phyloP scores from a whole-genome alignment of 2,888 invertebrate genomes.

The Caenorhabditis sinica region DNA sequence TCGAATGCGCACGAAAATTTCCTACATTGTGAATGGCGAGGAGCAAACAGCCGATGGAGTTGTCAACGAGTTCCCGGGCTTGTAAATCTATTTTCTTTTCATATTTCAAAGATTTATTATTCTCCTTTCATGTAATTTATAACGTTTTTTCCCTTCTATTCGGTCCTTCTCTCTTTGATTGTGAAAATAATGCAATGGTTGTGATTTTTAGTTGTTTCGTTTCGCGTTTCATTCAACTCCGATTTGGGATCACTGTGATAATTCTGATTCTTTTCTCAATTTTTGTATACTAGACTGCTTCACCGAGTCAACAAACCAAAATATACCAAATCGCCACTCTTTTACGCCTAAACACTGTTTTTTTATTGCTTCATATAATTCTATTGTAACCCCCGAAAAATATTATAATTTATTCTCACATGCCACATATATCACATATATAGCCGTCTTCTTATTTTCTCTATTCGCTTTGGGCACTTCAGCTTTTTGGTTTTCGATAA shows the following conservation, averaged over 20 bases:
- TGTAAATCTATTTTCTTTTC: conserved; percentile 35
- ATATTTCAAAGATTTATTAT: neutral
- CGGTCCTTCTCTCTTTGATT: conserved; percentile 1
- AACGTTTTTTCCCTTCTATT: neutral
- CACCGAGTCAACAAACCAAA: neutral
- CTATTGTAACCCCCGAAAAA: neutral
- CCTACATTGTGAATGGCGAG: conserved; percentile 77
- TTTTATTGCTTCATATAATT: neutral
- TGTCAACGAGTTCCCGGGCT: conserved; percentile 79
- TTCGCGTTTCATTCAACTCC: too few relatives aligned
- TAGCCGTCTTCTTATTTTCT: neutral
- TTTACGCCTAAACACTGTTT: neutral
- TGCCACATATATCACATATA: neutral
- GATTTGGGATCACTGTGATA: conserved; percentile 25
- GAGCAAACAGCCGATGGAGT: conserved; percentile 73
- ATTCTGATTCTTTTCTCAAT: neutral
- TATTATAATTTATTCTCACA: neutral
- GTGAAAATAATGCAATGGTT: conserved; percentile 24
- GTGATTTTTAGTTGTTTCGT: conserved; percentile 19
- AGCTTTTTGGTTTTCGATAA: too few relatives aligned
- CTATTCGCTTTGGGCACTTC: neutral
- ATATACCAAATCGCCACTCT: neutral
- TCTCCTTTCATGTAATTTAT: conserved; percentile 14
- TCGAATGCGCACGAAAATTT: conserved; percentile 79
- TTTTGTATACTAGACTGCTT: conserved; percentile 1